Base-by-base conservation (phyloP, 2,888 invertebrate genomes). In the Agonopterix alstromeriana region DNA sequence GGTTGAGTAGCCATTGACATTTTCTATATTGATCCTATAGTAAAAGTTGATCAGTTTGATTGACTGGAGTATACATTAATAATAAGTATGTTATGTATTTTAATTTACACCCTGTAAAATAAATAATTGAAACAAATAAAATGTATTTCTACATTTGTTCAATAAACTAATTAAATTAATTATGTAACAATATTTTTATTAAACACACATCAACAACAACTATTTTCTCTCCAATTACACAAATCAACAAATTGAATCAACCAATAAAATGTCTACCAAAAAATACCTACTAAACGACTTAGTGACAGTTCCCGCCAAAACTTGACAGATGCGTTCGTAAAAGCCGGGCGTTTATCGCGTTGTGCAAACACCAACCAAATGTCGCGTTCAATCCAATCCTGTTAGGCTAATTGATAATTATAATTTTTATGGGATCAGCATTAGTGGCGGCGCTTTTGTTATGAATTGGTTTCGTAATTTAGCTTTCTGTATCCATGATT, bases 321-420 rank as follows among this genome's bases (percentile, higher is more conserved):
- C 53, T 70, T 77, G 77, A 80, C 79, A 80, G 80, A 77, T 80
- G 79, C 64, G 79, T 10, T 10, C 38, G 38, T 4, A 10, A 38
- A 67, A 63, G 65, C 59, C 64, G 69, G 63, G 63, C 57, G 61
- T 68, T 70, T 79, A 84, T 84, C 84, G 76, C 65, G 64, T 74
- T 74, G 72, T 67, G 70, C 81, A 85, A 86, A 87, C 82, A 87
- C 50, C 57, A 52, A 53, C 81, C 87, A 87, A 86, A 86, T 86
- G 86, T 83, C 78, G 68, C 27, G 7, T 27, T 27, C 76, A 55
- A 56, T n/a, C 54, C 60, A 60, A 64, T 63, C 63, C 65, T 59
- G 67, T 72, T 70, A 65, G 45, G 56, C 68, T 83, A 83, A 85
- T 85, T 82, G 82, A 75, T 78, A 80, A 85, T 86, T 84, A 85